Base-by-base conservation (phyloP, 2,797 vertebrate species). In the Myripristis murdjan region DNA sequence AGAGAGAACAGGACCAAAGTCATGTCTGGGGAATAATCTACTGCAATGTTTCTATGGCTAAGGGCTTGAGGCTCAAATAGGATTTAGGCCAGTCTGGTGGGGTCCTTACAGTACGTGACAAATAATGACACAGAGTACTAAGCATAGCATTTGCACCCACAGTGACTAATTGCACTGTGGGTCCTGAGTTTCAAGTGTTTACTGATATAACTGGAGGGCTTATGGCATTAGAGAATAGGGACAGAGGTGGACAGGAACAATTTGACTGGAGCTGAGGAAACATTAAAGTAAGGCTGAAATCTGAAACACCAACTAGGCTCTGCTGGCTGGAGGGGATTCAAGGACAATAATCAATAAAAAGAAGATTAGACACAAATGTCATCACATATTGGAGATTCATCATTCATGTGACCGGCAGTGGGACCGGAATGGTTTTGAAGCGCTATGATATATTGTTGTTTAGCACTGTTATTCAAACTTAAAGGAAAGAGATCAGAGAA, bases 161-260 rank as follows among this genome's bases (percentile, higher is more conserved):
- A 77, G 24, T 75, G 73, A 81, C 57, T 84, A 74, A 82, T 65
- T 66, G 76, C 56, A 41, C 28, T 59, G 55, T 60, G 62, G 68
- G 58, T 76, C 71, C 57, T 33, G 58, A 60, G 57, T 56, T 69
- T 53, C 64, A 82, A 70, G 80, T 73, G 65, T 78, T 88, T 75
- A 73, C 73, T 76, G 70, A 70, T 74, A 58, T 68, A 69, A 69
- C 77, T 83, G 60, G 68, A 81, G 51, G 33, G 24, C 60, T 77
- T 69, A 67, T 46, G 80, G 57, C 46, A 69, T n/a, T 57, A 31
- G 59, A 35, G 61, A 57, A 57, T 33, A 41, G 16, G 33, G 44
- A 75, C 37, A 77, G 69, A 64, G 56, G 46, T 35, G 18, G 44
- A 66, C 2, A 6, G 31, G 48, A 70, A 53, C 37, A 33, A 62